phyloP scores from a whole-genome alignment of 1,140 invertebrate genomes.

The Tetramorium simillimum region DNA sequence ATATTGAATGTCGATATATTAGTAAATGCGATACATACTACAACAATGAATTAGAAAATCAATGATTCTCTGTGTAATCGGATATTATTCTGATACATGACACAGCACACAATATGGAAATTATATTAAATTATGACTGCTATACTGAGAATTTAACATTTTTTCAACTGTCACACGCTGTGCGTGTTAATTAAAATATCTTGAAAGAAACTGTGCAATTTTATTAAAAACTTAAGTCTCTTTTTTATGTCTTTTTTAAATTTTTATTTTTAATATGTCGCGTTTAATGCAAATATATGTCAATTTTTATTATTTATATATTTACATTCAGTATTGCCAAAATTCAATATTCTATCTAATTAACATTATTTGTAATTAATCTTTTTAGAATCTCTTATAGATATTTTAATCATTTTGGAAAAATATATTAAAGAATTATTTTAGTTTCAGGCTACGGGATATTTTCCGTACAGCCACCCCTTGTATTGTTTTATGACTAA shows the following conservation, averaged over 20 bases:
- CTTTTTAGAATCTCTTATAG: neutral
- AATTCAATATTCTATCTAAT: neutral
- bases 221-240: neutral
- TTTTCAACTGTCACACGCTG: neutral
- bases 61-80: neutral
- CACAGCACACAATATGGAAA: neutral
- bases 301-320: neutral
- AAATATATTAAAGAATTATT: neutral
- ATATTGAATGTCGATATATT: conserved; percentile 1
- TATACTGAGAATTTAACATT: neutral
- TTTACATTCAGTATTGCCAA: neutral
- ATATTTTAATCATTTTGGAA: neutral
- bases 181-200: neutral
- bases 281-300: neutral
- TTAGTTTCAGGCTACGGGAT: neutral
- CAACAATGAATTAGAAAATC: conserved; percentile 25
- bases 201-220: neutral
- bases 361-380: neutral
- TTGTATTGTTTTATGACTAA: conserved; percentile 4
- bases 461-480: neutral
- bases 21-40: neutral
- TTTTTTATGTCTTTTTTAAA: neutral
- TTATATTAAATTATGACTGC: neutral
- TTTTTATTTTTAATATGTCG: neutral
- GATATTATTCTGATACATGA: conserved; percentile 10